These are phyloP conservation scores for Gymnothorax javanicus DNA, from an alignment of 2,797 vertebrate genomes.

Conservation along the genomic window DNA sequence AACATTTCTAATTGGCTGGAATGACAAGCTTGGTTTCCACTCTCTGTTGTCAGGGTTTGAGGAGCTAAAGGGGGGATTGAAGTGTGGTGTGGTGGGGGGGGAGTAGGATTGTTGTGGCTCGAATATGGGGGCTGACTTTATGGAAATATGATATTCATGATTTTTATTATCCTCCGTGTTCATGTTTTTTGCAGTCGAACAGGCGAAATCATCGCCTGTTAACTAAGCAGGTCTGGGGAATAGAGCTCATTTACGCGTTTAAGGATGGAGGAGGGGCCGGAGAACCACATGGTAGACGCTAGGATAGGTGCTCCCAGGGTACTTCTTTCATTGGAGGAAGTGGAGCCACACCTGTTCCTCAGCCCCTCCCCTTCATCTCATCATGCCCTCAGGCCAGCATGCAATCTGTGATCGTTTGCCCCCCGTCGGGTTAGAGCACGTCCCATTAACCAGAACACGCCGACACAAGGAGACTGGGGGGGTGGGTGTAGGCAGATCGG, in stretches of 20 bases:
- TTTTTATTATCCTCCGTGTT: constrained; percentile 63
- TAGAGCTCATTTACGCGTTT: constrained; percentile 28
- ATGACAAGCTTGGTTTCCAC: not conserved
- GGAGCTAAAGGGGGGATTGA: not conserved
- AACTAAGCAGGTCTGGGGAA: constrained; percentile 59
- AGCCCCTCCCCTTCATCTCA: constrained; percentile 44
- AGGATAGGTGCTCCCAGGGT: constrained; percentile 30
- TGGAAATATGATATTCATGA: constrained; percentile 58
- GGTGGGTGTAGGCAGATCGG: constrained; percentile 45
- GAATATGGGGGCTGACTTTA: constrained; percentile 32
- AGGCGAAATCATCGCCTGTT: constrained; percentile 56
- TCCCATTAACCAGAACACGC: constrained; percentile 29
- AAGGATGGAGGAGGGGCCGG: constrained; percentile 39
- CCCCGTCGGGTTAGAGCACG: constrained; percentile 42
- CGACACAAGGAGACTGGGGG: not conserved
- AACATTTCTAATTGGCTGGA: constrained; percentile 15
- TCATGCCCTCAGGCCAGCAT: constrained; percentile 49
- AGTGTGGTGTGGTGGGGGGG: no score
- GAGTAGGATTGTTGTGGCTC: not conserved
- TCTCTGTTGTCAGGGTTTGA: not conserved
- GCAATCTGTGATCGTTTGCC: constrained; percentile 59
- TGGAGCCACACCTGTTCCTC: constrained; percentile 65
- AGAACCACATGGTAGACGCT: constrained; percentile 20
- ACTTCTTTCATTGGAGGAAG: not conserved
- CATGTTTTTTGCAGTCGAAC: constrained; percentile 65